phyloP scores from a whole-genome alignment of 2,888 invertebrate genomes.

The Megalurothrips usitatus region DNA sequence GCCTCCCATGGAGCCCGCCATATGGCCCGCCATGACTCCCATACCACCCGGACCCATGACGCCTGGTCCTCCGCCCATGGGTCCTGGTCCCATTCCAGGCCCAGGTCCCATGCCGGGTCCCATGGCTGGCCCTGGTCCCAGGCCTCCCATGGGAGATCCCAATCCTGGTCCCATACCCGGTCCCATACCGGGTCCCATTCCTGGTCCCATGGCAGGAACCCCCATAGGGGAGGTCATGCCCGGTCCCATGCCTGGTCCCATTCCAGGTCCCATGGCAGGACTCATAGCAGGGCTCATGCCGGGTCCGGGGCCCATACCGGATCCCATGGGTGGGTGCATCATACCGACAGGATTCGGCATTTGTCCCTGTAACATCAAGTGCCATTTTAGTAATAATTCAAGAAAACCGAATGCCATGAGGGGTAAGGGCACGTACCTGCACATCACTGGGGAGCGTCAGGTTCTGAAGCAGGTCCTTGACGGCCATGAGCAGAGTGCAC shows the following conservation, averaged over 20 bases:
- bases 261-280: not conserved
- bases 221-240: too few species aligned
- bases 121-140: slow-evolving; percentile 23
- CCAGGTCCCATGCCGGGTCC: slow-evolving; percentile 3
- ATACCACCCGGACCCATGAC: not conserved
- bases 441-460: slow-evolving; percentile 75
- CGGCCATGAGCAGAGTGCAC: slow-evolving; percentile 87
- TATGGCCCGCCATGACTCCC: not conserved
- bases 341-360: slow-evolving; percentile 38
- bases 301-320: slow-evolving; percentile 19
- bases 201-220: not conserved
- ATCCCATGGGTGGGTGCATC: slow-evolving; percentile 39
- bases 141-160: not conserved
- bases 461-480: slow-evolving; percentile 81
- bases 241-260: not conserved
- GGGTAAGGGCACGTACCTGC: slow-evolving; percentile 34
- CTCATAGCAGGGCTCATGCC: not conserved
- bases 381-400: not conserved
- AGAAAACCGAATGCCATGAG: slow-evolving; percentile 31
- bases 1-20: not conserved
- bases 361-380: not conserved
- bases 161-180: not conserved
- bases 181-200: not conserved
- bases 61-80: not conserved
- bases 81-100: not conserved